A percentile compares a stretch with the other conserved stretches of the same genome.
phyloP scores from a whole-genome alignment of 2,888 invertebrate genomes.

The Drosophila parthenogenetica region DNA sequence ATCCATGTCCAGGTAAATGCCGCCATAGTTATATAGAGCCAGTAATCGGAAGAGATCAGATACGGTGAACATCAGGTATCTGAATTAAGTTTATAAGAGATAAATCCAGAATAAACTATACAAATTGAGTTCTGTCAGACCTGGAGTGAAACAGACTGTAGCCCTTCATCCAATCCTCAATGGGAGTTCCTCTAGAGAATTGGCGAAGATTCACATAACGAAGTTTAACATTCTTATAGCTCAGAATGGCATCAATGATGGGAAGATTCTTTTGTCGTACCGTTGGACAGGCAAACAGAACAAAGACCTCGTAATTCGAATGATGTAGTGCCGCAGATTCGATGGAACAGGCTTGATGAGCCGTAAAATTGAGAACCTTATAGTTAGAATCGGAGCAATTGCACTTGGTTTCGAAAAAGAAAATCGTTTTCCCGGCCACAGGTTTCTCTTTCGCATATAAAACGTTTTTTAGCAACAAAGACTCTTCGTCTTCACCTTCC shows the following conservation, averaged over 20 bases:
- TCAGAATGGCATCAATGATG: constrained; percentile 67
- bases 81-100: not conserved
- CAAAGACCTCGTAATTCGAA: constrained; percentile 74
- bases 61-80: constrained; percentile 61
- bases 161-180: constrained; percentile 77
- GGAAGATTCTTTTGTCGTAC: not conserved
- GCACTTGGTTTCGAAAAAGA: constrained; percentile 9
- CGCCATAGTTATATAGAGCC: constrained; percentile 90
- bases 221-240: constrained; percentile 80
- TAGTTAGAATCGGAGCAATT: not conserved
- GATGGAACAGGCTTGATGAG: constrained; percentile 82
- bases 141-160: constrained; percentile 8
- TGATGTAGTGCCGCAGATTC: constrained; percentile 82
- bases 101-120: no score
- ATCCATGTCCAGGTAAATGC: constrained; percentile 91
- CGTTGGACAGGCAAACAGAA: constrained; percentile 48
- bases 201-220: constrained; percentile 80
- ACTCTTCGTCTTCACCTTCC: no score
- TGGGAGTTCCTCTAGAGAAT: constrained; percentile 79
- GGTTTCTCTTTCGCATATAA: no score
- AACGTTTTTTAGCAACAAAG: no score
- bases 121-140: constrained; percentile 28
- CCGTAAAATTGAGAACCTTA: constrained; percentile 56
- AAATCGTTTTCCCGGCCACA: not conserved
- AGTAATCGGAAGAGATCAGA: constrained; percentile 82